phyloP scores from a whole-genome alignment of 2,113 vertebrate species.

The Peromyscus maniculatus region DNA sequence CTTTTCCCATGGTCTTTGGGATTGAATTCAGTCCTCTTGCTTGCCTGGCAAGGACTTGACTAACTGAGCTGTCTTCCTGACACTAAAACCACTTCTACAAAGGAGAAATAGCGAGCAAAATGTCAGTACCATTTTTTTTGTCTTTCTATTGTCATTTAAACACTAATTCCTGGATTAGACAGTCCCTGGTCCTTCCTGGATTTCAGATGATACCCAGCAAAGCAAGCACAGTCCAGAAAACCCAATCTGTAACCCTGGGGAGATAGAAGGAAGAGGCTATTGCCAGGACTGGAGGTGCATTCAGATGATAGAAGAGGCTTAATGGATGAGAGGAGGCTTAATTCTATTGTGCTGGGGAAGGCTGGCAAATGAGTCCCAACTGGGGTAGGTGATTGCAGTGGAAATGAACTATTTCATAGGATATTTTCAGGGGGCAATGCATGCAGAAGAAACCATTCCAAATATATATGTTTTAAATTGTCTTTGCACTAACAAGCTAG shows the following conservation, averaged over 20 bases:
- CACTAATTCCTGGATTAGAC: not conserved
- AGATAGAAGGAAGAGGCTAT: slow-evolving; percentile 45
- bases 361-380: slow-evolving; percentile 59
- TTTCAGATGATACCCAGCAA: slow-evolving; percentile 11
- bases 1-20: not conserved
- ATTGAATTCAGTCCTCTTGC: not conserved
- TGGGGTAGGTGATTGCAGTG: slow-evolving; percentile 63
- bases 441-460: slow-evolving; percentile 77
- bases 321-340: not conserved
- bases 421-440: slow-evolving; percentile 70
- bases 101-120: not conserved
- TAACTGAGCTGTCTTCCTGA: not conserved
- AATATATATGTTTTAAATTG: slow-evolving; percentile 78
- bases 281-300: not conserved
- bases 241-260: slow-evolving; percentile 3
- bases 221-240: not conserved
- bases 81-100: not conserved
- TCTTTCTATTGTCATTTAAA: not conserved
- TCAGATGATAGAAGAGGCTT: rapidly evolving
- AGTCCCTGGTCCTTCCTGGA: not conserved
- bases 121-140: not conserved
- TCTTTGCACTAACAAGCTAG: slow-evolving; percentile 82
- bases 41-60: not conserved
- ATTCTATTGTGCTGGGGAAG: not conserved
- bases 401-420: slow-evolving; percentile 74